Base-by-base conservation (phyloP, 2,797 vertebrate species). In the Siniperca undulata region DNA sequence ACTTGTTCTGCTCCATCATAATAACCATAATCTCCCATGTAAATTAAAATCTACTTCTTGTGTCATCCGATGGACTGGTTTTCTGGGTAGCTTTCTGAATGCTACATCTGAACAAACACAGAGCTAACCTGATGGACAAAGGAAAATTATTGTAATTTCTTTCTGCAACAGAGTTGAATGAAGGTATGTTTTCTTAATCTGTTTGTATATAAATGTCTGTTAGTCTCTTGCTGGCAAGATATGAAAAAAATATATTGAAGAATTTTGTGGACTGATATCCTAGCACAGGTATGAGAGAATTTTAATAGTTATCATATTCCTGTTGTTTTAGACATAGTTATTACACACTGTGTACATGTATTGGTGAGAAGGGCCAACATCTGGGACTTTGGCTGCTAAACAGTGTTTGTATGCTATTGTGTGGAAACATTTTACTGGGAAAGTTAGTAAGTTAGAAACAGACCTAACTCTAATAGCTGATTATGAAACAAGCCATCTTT, bases 31-130 rank as follows among this genome's bases (percentile, higher is more conserved):
- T 87, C 78, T 85, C 50, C 46, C 30, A 74, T 46, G 14, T 65
- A 74, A 72, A 84, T 87, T 40, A 85, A 91, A 90, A 81, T 48
- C 22, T 36, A 40, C 48, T 38, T 58, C 7, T 52, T 5, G n/a
- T 78, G 16, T 71, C 22, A n/a, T 77, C 46, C 17, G 10, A 27
- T 36, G 9, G 13, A 24, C 40, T 36, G 7, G 17, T 50, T 59
- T 36, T 67, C 20, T 65, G 58, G 70, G 36, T 36, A 5, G 17
- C 56, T 59, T 27, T 67, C 20, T 65, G 58, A 74, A 68, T 2
- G 4, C 38, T 56, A 50, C 46, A 64, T 61, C 16, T 69, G 14
- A 70, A 56, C 24, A 16, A 30, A 48, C 24, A 16, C n/a, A 48
- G 14, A 64, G 42, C 24, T 64, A 65, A 52, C 53, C 44, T 65